Percentiles rank a stretch among this genome's conserved stretches.
These are phyloP conservation scores for Watsonalla binaria DNA, from an alignment of 2,888 invertebrate species.

Conservation along the genomic window DNA sequence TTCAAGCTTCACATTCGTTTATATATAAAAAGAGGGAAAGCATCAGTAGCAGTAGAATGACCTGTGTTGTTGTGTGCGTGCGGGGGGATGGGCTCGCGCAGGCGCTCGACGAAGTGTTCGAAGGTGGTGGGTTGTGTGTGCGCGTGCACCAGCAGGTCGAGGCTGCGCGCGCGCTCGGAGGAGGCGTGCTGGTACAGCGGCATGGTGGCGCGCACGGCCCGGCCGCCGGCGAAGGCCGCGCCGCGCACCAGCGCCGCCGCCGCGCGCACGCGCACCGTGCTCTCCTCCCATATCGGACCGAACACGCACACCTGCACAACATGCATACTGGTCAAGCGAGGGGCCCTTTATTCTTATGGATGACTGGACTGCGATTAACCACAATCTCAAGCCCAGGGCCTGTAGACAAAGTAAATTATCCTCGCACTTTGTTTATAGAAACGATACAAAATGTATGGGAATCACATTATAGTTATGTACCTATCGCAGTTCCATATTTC, in stretches of 20 bases:
- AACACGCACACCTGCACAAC: slow-evolving; percentile 88
- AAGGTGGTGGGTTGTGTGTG: slow-evolving; percentile 94
- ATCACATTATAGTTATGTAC: no score
- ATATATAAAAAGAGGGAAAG: no score
- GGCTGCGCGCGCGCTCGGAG: slow-evolving; percentile 91
- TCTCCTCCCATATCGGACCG: slow-evolving; percentile 97
- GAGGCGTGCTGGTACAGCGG: slow-evolving; percentile 96
- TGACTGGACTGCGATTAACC: no score
- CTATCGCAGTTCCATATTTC: no score
- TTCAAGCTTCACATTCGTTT: no score
- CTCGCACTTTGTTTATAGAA: no score
- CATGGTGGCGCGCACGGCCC: slow-evolving; percentile 92
- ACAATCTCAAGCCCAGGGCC: no score
- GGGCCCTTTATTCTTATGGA: no score
- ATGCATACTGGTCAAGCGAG: no score
- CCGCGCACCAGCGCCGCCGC: slow-evolving; percentile 90
- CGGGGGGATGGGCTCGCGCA: slow-evolving; percentile 52
- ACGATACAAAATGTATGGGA: no score
- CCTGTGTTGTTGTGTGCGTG: slow-evolving; percentile 4
- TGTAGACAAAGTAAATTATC: no score
- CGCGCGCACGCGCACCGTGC: slow-evolving; percentile 76
- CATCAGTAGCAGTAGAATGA: no score
- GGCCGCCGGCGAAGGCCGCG: slow-evolving; percentile 94
- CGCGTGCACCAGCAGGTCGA: slow-evolving; percentile 90
- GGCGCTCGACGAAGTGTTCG: slow-evolving; percentile 84